A percentile compares a stretch with the other conserved stretches of the same genome.
phyloP scores from a whole-genome alignment of 2,113 vertebrate genomes.

The Sylvilagus bachmani region DNA sequence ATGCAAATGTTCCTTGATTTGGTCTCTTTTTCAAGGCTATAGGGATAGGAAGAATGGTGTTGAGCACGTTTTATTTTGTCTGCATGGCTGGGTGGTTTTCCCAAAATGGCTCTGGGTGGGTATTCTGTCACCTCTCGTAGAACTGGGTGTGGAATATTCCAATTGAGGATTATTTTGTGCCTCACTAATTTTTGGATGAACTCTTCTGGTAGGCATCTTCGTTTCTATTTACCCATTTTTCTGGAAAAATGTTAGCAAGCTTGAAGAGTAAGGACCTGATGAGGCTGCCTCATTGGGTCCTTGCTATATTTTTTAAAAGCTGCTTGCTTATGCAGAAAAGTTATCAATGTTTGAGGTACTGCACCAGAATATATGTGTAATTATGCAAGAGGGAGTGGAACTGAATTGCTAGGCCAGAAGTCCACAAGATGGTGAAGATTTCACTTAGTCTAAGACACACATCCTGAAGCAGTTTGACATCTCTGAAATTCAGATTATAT shows the following conservation, averaged over 20 bases:
- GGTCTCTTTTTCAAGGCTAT: neutral
- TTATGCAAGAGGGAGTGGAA: neutral
- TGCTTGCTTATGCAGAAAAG: no score
- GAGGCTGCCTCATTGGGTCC: neutral
- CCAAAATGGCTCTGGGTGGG: neutral
- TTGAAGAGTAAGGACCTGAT: neutral
- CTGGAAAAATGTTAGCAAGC: neutral
- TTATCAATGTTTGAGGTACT: neutral
- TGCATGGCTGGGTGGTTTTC: neutral
- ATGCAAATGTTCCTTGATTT: conserved; percentile 43
- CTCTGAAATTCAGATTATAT: neutral
- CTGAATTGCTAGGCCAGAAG: neutral
- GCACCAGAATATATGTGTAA: neutral
- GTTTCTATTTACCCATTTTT: neutral
- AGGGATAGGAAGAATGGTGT: neutral
- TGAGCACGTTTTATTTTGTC: neutral
- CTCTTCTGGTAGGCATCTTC: neutral
- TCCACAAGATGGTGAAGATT: neutral
- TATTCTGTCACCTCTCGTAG: neutral
- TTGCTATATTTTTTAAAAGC: neutral
- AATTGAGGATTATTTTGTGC: neutral
- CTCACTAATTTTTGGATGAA: neutral
- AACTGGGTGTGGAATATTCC: neutral
- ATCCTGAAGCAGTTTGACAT: neutral
- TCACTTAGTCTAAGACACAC: neutral